Evolutionary conservation across 1,140 invertebrate species (phyloP).

Genomic region (Drosophila albomicans): DNA sequence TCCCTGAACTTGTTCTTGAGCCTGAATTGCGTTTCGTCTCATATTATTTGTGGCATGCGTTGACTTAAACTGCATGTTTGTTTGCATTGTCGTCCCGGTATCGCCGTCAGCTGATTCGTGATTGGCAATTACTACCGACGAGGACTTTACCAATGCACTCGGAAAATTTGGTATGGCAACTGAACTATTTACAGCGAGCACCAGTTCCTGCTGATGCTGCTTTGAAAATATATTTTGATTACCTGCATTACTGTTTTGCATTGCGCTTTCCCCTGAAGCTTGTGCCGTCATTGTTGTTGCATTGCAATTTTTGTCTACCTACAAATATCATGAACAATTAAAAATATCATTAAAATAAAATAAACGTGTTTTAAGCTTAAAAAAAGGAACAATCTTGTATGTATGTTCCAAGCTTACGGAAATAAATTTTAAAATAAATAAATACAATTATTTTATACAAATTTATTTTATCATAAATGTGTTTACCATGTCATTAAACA

Average conservation of each 20-base stretch:
- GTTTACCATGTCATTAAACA: no score
- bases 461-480: no score
- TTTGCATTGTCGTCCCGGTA: no score
- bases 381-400: no score
- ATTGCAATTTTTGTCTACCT: conserved; percentile 90
- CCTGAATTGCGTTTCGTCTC: conserved; percentile 29
- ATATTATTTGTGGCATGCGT: conserved; percentile 33
- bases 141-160: conserved; percentile 56
- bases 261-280: conserved; percentile 51
- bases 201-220: conserved; percentile 34
- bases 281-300: conserved; percentile 85
- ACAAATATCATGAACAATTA: conserved; percentile 8
- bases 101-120: conserved; percentile 19
- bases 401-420: no score
- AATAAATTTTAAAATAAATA: no score
- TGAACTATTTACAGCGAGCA: conserved; percentile 27
- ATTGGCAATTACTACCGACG: conserved; percentile 27
- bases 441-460: no score
- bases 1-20: conserved; percentile 12
- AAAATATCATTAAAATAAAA: background rate
- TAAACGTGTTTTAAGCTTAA: background rate
- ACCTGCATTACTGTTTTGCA: conserved; percentile 54
- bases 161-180: conserved; percentile 44
- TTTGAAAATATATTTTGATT: conserved; percentile 67
- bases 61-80: conserved; percentile 24